A percentile compares a stretch with the other conserved stretches of the same genome.
phyloP scores from a whole-genome alignment of 2,888 invertebrate species.

The Meteorus cinctellus region DNA sequence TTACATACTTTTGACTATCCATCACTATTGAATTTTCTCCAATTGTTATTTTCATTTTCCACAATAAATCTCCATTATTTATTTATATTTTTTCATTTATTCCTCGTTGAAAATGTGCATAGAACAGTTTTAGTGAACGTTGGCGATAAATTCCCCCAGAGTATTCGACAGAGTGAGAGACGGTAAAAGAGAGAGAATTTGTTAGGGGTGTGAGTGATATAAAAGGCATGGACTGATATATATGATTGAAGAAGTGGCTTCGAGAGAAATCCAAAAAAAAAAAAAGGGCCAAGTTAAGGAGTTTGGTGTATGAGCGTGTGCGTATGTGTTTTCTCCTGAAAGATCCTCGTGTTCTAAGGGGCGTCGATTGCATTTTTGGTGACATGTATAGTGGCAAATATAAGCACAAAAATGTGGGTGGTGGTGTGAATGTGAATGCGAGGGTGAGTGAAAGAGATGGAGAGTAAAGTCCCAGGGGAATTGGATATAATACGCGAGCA shows the following conservation, averaged over 20 bases:
- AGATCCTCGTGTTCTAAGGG: constrained; percentile 1
- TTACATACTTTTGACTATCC: too few relatives aligned
- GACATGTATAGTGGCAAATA: neutral
- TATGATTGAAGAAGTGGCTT: constrained; percentile 29
- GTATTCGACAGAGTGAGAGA: neutral
- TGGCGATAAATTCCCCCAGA: too few relatives aligned
- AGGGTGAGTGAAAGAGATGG: neutral
- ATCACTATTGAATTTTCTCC: too few relatives aligned
- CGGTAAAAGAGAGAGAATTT: constrained; percentile 27
- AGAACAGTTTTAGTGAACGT: too few relatives aligned
- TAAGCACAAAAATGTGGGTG: neutral
- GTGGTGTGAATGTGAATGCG: neutral
- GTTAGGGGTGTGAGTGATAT: constrained; percentile 25
- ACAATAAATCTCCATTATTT: too few relatives aligned
- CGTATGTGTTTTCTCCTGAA: neutral
- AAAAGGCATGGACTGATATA: constrained; percentile 16
- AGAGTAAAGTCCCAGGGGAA: constrained; percentile 21
- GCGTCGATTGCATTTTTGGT: constrained; percentile 24
- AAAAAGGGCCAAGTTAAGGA: constrained; percentile 9
- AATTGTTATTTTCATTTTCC: too few relatives aligned
- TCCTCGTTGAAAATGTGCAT: neutral
- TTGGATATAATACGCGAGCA: constrained; percentile 25
- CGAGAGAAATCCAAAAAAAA: constrained; percentile 16
- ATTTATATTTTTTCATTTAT: too few relatives aligned
- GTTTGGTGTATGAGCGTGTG: neutral